Conservation (phyloP, 2,113 vertebrate species). For the Rostratula benghalensis region DNA sequence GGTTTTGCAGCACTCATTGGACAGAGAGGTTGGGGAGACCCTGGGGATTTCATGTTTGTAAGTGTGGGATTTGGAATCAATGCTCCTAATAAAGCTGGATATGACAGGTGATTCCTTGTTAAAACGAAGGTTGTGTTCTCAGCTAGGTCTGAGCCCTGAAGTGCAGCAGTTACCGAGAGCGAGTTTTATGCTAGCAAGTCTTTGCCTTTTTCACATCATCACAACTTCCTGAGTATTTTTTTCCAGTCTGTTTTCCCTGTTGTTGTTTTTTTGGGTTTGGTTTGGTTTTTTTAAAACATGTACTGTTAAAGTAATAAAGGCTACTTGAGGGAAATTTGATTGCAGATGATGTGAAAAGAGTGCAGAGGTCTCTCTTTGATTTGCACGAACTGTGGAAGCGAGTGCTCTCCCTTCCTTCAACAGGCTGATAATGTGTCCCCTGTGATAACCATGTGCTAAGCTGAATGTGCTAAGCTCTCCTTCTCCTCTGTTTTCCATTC, state of each 20-base stretch:
- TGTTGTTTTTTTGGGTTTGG: neutral
- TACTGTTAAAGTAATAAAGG: neutral
- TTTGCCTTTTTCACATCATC: neutral
- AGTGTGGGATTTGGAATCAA: neutral
- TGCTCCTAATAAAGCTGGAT: neutral
- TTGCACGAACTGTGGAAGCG: fast-evolving
- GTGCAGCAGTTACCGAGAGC: neutral
- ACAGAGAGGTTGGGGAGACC: neutral
- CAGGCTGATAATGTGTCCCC: neutral
- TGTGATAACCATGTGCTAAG: neutral
- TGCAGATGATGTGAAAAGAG: neutral
- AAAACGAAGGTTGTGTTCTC: neutral
- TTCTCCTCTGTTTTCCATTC: neutral
- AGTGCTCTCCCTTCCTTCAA: neutral
- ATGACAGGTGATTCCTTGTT: neutral
- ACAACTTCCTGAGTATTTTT: neutral
- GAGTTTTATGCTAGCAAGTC: fast-evolving
- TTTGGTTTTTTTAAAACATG: neutral
- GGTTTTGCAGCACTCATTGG: neutral
- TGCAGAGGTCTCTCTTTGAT: neutral
- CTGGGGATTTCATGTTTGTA: neutral
- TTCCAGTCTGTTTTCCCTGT: neutral
- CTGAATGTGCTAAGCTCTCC: neutral
- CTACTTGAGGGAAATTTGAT: neutral
- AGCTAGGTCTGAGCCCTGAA: neutral